Base-by-base conservation (phyloP, 2,113 vertebrate species). In the Lethenteron reissneri region DNA sequence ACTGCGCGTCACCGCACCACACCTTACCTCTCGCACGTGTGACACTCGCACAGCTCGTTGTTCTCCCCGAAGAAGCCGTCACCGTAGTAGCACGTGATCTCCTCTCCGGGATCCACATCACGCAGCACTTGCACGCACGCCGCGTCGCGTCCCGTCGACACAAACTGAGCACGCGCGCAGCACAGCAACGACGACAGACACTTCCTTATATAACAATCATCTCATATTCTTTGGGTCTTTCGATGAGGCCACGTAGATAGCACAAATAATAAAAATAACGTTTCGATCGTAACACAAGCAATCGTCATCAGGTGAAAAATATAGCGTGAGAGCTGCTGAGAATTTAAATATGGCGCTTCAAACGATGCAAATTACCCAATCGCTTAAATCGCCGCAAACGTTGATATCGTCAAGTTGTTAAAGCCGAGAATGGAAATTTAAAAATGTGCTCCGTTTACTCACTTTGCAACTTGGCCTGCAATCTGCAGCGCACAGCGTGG, bases 391-490 rank as follows among this genome's bases (percentile, higher is more conserved):
- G 41, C 41, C 6, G 41, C 41, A 41, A 41, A 41, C 41, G 4
- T 41, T 25, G 25, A 25, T 25, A 25, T 25, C 25, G 25, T 25
- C 25, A 25, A 25, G 25, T 3, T 41, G 41, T 41, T 41, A 5
- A 41, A 41, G 6, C 6, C 41, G 41, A 6, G 41, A 41, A 41
- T 5, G 41, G 41, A 41, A 41, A 41, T 41, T 41, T 6, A 41
- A 41, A 41, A 41, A 41, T 41, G 41, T 41, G 6, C 41, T 41
- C 41, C 6, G 6, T 41, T 6, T 41, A 68, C 77, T 82, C 84
- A 92, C 88, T 88, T 90, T 92, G 78, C 89, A 92, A 75, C 90
- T 92, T 59, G 88, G 88, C 77, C 83, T 85, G 82, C 89, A 92
- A 82, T 92, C 89, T 92, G 78, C 74, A 12, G 21, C 25, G 56